Base-by-base conservation (phyloP, 2,888 invertebrate species). In the Cremastinae sp. region DNA sequence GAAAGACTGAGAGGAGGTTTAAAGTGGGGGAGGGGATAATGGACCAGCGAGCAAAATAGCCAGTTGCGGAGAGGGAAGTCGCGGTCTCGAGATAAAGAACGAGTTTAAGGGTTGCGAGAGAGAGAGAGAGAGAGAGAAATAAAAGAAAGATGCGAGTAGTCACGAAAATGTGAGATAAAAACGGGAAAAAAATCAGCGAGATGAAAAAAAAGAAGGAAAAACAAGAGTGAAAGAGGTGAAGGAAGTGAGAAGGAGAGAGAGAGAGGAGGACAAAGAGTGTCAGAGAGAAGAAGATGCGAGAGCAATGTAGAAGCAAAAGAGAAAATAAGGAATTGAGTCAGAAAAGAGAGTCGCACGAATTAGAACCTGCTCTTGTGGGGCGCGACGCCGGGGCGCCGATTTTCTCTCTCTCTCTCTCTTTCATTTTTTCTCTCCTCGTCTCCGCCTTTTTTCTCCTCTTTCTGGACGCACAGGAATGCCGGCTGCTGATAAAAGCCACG, bases 401-500 rank as follows among this genome's bases (percentile, higher is more conserved):
- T 75, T 14, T 45, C 22, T 56, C 16, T 36, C 14, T 54, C 34
- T 54, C 53, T 54, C 53, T 34, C 34, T 54, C 38, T 56, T 38
- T 56, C 56, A 38, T 18, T 28, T 28, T 28, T 5, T 56, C 58
- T 58, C 43, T 20, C 20, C 43, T n/a, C n/a, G n/a, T n/a, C n/a
- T n/a, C n/a, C n/a, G n/a, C 58, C 41, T 22, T 41, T 41, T 43
- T 20, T 41, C 20, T 54, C 41, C 18, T 18, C 41, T 41, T 16
- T 61, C 61, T 79, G 86, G 86, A 87, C 85, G 86, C 85, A 80
- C 79, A 86, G 88, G 88, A 88, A 89, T 88, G 88, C 86, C 85
- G 86, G 85, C 84, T 84, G 87, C 88, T 89, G 89, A 89, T 89
- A 89, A 88, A 88, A 87, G 86, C 88, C 86, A 86, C 83, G 86